Base-by-base conservation (phyloP, 2,797 vertebrate genomes). In the Manis pentadactyla region DNA sequence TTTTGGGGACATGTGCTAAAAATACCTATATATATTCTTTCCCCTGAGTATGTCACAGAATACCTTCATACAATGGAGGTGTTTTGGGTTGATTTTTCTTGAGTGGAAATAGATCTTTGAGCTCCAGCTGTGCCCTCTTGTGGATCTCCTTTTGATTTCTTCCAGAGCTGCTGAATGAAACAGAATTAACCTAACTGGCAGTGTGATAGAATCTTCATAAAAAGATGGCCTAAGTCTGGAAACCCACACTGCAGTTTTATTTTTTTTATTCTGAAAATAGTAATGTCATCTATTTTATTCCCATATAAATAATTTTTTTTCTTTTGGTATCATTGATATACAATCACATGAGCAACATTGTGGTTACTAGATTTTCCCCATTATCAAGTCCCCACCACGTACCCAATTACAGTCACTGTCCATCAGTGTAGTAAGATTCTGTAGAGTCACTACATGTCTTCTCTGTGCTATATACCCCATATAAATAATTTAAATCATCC, bases 211-310 rank as follows among this genome's bases (percentile, higher is more conserved):
- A 31, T 93, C 66, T 74, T 90, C 8, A 0, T 81, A 61, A 88
- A 93, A 78, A 87, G 74, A 86, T 74, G 19, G 39, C 37, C 79
- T 77, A 55, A 84, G 42, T 61, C 93, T 92, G 18, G 37, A 84
- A 90, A 81, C n/a, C 7, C 59, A 57, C 29, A 25, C 88, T 86
- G 59, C 0, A 29, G 11, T 82, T 82, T 34, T 57, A 90, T 97
- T 10, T 78, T 39, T 96, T 79, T 77, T 75, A 94, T 96, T 53
- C 27, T 63, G 86, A 79, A 82, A 59, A 11, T 86, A 77, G n/a
- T 97, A 90, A 85, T 71, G 59, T 96, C 23, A 34, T 92, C 94
- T 97, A 7, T 73, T 96, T 81, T 94, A 95, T 37, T 37, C 64
- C n/a, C 92, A 6, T 94, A 29, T 82, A 34, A 13, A 0, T 9